phyloP scores from a whole-genome alignment of 2,797 vertebrate species.

The Hippoglossus hippoglossus region DNA sequence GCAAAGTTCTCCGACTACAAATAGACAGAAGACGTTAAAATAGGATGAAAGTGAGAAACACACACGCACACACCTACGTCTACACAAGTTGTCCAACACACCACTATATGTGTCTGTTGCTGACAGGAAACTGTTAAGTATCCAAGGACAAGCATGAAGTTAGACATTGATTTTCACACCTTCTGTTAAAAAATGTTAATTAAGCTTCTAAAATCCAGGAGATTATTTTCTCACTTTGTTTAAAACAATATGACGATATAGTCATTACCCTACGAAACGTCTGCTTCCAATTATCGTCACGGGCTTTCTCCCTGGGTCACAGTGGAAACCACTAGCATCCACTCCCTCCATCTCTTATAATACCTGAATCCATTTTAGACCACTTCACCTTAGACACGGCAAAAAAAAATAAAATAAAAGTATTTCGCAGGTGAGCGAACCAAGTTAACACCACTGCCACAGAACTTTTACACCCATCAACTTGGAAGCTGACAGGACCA shows the following conservation, averaged over 20 bases:
- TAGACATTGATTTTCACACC: too few species aligned
- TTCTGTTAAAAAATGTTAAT: too few species aligned
- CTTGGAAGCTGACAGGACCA: too few species aligned
- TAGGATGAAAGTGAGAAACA: too few species aligned
- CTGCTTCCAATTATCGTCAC: not conserved
- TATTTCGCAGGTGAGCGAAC: conserved; percentile 2
- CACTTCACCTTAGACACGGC: too few species aligned
- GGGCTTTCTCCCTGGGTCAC: not conserved
- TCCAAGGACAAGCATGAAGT: too few species aligned
- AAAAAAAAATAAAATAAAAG: too few species aligned
- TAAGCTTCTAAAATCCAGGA: too few species aligned
- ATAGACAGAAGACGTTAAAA: not conserved
- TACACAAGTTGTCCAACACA: too few species aligned
- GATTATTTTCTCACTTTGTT: not conserved
- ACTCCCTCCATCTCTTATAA: too few species aligned
- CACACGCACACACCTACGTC: too few species aligned
- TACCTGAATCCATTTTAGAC: too few species aligned
- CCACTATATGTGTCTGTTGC: not conserved
- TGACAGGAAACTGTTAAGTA: not conserved
- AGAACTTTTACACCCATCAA: not conserved
- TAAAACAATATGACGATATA: not conserved
- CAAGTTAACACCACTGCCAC: not conserved
- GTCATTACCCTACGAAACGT: conserved; percentile 20
- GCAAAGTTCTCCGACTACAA: not conserved
- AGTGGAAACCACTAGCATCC: not conserved